Conservation (phyloP, 2,888 invertebrate species). For the Orchesella flavescens region DNA sequence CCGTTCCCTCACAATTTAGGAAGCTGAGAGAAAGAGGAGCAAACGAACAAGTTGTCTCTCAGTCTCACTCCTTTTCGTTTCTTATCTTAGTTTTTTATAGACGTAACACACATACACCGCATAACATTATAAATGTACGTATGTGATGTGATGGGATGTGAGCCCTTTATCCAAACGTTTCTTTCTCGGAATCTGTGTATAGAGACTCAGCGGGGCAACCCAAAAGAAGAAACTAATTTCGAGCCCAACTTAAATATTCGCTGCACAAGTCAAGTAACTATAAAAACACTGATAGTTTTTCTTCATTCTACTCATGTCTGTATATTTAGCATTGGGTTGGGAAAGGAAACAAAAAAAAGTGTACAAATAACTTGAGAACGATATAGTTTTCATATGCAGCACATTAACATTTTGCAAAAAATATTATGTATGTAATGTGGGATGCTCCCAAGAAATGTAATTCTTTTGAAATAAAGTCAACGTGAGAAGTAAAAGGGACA, state of each 20-base stretch:
- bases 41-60: conserved; percentile 2
- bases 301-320: too few species aligned
- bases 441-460: too few species aligned
- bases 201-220: not conserved
- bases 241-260: not conserved
- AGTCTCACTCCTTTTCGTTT: not conserved
- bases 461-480: too few species aligned
- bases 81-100: not conserved
- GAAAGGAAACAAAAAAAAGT: too few species aligned
- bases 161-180: not conserved
- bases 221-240: not conserved
- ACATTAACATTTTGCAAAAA: too few species aligned
- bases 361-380: too few species aligned
- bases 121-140: not conserved
- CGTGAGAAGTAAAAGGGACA: too few species aligned
- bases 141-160: not conserved
- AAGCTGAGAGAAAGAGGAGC: conserved; percentile 1
- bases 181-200: not conserved
- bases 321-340: too few species aligned
- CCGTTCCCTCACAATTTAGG: conserved; percentile 41
- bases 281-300: not conserved
- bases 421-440: too few species aligned
- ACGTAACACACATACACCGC: not conserved
- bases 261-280: not conserved
- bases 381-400: too few species aligned